Evolutionary conservation across 2,797 vertebrate genomes (phyloP).

Genomic region (Sandelia bainsii): DNA sequence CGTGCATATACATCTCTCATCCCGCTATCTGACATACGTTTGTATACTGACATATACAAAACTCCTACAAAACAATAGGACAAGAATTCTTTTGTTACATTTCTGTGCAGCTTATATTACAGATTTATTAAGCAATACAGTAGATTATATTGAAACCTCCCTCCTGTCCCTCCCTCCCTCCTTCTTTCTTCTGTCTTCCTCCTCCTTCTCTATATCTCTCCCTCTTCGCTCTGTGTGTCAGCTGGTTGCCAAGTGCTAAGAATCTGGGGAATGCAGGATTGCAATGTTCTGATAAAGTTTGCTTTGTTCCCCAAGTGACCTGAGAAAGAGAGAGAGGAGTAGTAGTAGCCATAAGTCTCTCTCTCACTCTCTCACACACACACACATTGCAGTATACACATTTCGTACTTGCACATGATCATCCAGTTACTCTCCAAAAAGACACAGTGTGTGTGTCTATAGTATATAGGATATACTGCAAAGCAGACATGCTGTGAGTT

Average conservation of each 20-base stretch:
- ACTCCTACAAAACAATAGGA: too few relatives aligned
- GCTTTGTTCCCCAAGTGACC: constrained; percentile 96
- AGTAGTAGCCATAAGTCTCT: constrained; percentile 9
- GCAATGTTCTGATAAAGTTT: constrained; percentile 95
- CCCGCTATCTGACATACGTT: too few relatives aligned
- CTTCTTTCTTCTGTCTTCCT: constrained; percentile 21
- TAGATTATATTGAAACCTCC: constrained; percentile 36
- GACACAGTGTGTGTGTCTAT: neutral
- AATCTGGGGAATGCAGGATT: constrained; percentile 96
- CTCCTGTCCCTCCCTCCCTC: constrained; percentile 10
- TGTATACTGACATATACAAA: neutral
- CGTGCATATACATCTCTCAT: too few relatives aligned
- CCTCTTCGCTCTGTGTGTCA: constrained; percentile 72
- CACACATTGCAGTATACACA: neutral
- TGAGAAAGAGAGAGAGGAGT: constrained; percentile 71
- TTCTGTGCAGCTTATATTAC: neutral
- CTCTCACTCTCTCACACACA: constrained; percentile 1
- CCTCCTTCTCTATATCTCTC: neutral
- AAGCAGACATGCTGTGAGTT: neutral
- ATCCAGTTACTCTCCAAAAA: constrained; percentile 27
- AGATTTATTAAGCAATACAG: constrained; percentile 13
- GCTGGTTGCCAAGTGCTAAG: constrained; percentile 91
- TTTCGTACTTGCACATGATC: constrained; percentile 20
- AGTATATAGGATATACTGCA: neutral
- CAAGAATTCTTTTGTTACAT: neutral